Base-by-base conservation (phyloP, 64 coral and sea anemone species). In the Porites australiensis region DNA sequence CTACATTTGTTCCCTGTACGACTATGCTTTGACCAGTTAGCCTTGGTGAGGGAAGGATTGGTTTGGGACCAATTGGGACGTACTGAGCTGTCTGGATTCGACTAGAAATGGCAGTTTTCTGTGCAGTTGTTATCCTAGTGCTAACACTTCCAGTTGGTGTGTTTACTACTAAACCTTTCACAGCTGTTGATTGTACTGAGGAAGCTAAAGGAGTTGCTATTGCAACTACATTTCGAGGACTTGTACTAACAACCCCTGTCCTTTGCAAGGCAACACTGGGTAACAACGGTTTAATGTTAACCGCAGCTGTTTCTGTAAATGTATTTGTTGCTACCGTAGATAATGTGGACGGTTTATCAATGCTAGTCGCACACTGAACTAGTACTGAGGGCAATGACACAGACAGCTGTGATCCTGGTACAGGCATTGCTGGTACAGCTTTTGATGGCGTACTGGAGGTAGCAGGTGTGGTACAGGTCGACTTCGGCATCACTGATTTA, bases 1-100 rank as follows among this genome's bases (percentile, higher is more conserved):
- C 73, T 16, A 90, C 70, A 77, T 43, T 75, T 18, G 86, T 62
- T 53, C 87, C 88, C 65, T 77, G 83, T 75, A 74, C 15, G 45
- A 46, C 58, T 44, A 66, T 72, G 62, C 64, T 86, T 21, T 48
- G 52, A 68, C 66, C 89, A 74, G 65, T 13, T 67, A 89, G 86
- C n/a, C 16, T 78, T 16, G 74, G 74, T 47, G 72, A 78, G 48
- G 65, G 78, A 27, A 82, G 80, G 23, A 63, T 81, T 1, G 70
- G 77, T 15, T 77, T 92, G 19, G 55, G 90, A 13, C 64, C 65
- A 20, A 74, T 62, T 57, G 89, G 77, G 16, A 84, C 23, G 64
- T 82, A 90, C 3, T 80, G 59, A 22, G 11, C 69, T 7, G 77
- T 51, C 37, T 58, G 67, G 6, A 44, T 27, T 58, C 76, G 45